A percentile compares a stretch with the other conserved stretches of the same genome.
Evolutionary conservation across 2,888 invertebrate genomes (phyloP).

Genomic region (Meteorus colon): DNA sequence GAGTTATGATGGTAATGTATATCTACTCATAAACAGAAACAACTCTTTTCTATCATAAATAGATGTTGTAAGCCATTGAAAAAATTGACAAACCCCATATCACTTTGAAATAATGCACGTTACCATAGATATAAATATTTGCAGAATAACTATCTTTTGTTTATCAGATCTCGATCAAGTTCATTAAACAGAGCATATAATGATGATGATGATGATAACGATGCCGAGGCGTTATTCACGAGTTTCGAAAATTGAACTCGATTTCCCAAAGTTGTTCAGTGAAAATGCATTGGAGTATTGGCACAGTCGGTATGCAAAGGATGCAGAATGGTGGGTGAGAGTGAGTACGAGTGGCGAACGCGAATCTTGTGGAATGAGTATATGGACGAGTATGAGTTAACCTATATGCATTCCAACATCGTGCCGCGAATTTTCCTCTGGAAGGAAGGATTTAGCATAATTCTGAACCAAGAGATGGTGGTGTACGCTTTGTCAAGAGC

Average conservation of each 20-base stretch:
- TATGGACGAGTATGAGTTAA: slow-evolving; percentile 52
- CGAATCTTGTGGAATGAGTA: neutral
- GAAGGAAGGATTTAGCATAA: slow-evolving; percentile 63
- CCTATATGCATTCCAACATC: slow-evolving; percentile 58
- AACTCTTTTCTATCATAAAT: neutral
- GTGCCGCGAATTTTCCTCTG: slow-evolving; percentile 62
- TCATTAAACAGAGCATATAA: neutral
- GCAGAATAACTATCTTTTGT: neutral
- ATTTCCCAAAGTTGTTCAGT: slow-evolving; percentile 14
- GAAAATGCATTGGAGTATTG: neutral
- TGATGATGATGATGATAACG: neutral
- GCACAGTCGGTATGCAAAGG: slow-evolving; percentile 31
- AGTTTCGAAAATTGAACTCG: slow-evolving; percentile 10
- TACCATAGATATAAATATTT: too few relatives aligned
- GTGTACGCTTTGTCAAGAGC: slow-evolving; percentile 30
- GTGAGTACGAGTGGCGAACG: too few relatives aligned
- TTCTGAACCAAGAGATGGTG: slow-evolving; percentile 53
- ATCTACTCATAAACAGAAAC: neutral
- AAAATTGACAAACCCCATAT: too few relatives aligned
- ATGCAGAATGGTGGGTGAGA: neutral
- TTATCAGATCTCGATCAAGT: neutral
- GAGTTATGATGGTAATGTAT: neutral
- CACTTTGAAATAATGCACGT: too few relatives aligned
- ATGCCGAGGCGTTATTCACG: neutral
- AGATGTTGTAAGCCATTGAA: too few relatives aligned